Percentiles rank a stretch among this genome's conserved stretches.
Evolutionary conservation across 2,888 invertebrate species (phyloP).

Genomic region (Erebia ligea): DNA sequence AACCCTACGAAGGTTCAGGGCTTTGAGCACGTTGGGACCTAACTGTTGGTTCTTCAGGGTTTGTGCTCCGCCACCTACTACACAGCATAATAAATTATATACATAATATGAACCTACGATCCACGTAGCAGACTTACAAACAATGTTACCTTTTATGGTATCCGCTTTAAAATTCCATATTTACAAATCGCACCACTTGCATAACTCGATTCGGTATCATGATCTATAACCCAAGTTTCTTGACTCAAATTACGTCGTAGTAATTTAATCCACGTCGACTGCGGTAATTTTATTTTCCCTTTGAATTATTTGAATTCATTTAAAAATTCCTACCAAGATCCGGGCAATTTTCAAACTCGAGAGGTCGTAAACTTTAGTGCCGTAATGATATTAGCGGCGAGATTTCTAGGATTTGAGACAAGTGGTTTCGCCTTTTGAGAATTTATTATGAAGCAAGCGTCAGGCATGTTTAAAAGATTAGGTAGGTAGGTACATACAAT

Average conservation of each 20-base stretch:
- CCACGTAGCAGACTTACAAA: background rate
- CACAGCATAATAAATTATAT: too few relatives aligned
- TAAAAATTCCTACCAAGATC: slow-evolving; percentile 74
- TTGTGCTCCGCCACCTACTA: too few relatives aligned
- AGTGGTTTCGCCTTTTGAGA: slow-evolving; percentile 26
- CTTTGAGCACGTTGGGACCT: too few relatives aligned
- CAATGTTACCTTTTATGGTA: background rate
- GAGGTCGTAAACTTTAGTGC: slow-evolving; percentile 72
- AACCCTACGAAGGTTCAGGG: too few relatives aligned
- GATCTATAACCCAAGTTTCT: slow-evolving; percentile 69
- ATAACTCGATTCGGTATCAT: slow-evolving; percentile 53
- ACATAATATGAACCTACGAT: background rate
- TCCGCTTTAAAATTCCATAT: slow-evolving; percentile 31
- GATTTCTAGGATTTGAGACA: slow-evolving; percentile 65
- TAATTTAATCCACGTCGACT: slow-evolving; percentile 77
- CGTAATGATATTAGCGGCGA: slow-evolving; percentile 70
- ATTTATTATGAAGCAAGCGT: too few relatives aligned
- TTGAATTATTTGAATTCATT: slow-evolving; percentile 67
- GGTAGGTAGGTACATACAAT: too few relatives aligned
- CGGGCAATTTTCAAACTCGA: slow-evolving; percentile 75
- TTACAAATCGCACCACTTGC: slow-evolving; percentile 43
- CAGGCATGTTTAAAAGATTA: too few relatives aligned
- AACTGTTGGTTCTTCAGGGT: too few relatives aligned
- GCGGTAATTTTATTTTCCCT: slow-evolving; percentile 79
- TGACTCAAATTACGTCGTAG: slow-evolving; percentile 74